Percentiles rank a stretch among this genome's conserved stretches.
Evolutionary conservation across 2,797 vertebrate genomes (phyloP).

Genomic region (Spinus pinus): DNA sequence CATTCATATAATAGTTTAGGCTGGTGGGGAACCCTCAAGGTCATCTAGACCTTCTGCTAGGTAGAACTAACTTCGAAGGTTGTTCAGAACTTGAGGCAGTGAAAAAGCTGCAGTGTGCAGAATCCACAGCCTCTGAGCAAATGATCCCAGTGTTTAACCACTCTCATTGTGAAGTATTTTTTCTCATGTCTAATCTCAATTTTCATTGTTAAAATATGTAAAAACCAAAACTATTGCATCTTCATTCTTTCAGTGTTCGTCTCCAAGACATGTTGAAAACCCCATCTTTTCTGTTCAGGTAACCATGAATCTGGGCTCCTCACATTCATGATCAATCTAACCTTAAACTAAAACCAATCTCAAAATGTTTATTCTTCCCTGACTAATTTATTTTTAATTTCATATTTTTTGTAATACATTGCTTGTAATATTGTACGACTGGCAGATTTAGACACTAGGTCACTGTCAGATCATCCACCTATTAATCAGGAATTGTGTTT

Average conservation of each 20-base stretch:
- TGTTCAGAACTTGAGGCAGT: background rate
- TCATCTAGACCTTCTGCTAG: background rate
- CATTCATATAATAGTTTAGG: background rate
- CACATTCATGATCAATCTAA: background rate
- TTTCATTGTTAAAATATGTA: background rate
- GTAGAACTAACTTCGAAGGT: background rate
- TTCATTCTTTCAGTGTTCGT: background rate
- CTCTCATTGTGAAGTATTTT: background rate
- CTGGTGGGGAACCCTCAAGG: background rate
- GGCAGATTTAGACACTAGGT: background rate
- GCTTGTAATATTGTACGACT: background rate
- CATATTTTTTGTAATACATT: background rate
- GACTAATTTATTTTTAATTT: rapidly evolving
- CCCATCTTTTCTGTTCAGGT: background rate
- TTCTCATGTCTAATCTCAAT: background rate
- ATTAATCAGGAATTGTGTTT: background rate
- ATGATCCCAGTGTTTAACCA: background rate
- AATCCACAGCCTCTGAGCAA: background rate
- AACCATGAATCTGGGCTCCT: background rate
- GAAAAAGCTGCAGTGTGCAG: background rate
- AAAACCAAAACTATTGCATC: background rate
- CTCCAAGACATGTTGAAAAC: background rate
- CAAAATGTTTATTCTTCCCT: background rate
- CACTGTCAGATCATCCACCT: background rate
- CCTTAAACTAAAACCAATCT: background rate